Percentiles rank a stretch among this genome's conserved stretches.
These are phyloP conservation scores for Leptinotarsa tumamoca DNA, from an alignment of 2,888 invertebrate species.

Conservation along the genomic window DNA sequence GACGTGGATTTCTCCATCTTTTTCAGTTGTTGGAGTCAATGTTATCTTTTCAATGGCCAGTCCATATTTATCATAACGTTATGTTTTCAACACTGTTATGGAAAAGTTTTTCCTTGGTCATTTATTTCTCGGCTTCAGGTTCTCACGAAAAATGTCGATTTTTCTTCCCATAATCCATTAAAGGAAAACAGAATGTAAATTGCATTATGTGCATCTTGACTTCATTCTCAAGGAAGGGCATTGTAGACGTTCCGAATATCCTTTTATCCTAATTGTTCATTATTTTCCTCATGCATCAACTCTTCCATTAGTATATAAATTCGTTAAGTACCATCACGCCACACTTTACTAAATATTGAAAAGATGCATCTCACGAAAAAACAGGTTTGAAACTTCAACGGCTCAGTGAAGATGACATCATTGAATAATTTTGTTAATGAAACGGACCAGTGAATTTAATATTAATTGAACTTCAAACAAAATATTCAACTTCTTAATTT, in stretches of 20 bases:
- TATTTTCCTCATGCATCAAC: not conserved
- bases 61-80: no score
- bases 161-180: not conserved
- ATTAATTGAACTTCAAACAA: no score
- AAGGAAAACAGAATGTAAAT: not conserved
- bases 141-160: no score
- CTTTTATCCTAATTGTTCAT: not conserved
- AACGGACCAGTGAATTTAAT: no score
- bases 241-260: not conserved
- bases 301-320: not conserved
- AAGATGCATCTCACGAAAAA: not conserved
- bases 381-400: not conserved
- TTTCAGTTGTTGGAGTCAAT: no score
- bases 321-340: constrained; percentile 1
- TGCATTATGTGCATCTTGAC: not conserved
- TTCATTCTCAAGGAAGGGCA: not conserved
- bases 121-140: no score
- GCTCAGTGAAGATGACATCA: not conserved
- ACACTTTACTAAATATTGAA: not conserved
- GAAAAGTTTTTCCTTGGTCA: no score
- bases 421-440: no score
- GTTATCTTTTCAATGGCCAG: no score
- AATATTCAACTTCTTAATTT: no score
- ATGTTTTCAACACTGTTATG: no score
- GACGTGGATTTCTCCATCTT: no score